Base-by-base conservation (phyloP, 1,140 invertebrate genomes). In the Apolygus lucorum region DNA sequence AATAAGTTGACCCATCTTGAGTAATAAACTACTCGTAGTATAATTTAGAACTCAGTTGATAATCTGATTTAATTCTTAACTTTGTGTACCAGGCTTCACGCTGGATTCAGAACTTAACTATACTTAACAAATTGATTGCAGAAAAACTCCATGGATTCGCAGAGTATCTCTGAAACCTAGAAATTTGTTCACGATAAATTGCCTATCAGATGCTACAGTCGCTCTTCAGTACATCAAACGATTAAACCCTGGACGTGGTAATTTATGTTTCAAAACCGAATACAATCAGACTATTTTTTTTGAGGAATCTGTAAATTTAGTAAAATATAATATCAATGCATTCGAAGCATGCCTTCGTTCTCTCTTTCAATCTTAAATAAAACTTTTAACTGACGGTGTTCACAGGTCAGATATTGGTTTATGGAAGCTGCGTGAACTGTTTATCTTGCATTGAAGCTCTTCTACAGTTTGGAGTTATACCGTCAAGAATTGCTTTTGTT, bases 121-220 rank as follows among this genome's bases (percentile, higher is more conserved):
- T 42, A 42, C 34, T 8, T 42, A 8, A 17, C 17, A 17, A 42
- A 42, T 42, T 4, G 4, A 4, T 59, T 59, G 54, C 54, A 59
- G 54, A 21, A 59, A 21, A 59, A 59, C 54, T 11, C 54, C 54
- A 13, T 59, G 54, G 54, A 13, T 29, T 17, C 21, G 34, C 2
- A 67, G 2, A 52, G 73, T n/a, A 1, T 1, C 2, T 24, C 68
- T 68, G 71, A 59, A 49, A 25, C 85, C 85, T 0, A 77, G 81
- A 14, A 87, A 87, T 75, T 79, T 84, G 11, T 82, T 86, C 67
- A 75, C 83, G 0, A 81, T 87, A 29, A 87, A 87, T 69, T 81
- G 81, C 0, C 76, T 83, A 63, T 76, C 75, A 1, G 81, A 86
- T 70, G 84, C 84, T 1, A 78, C 79, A 25, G 67, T 72, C 0